phyloP scores from a whole-genome alignment of 2,888 invertebrate genomes.

The Mesodorylaimus sp. region DNA sequence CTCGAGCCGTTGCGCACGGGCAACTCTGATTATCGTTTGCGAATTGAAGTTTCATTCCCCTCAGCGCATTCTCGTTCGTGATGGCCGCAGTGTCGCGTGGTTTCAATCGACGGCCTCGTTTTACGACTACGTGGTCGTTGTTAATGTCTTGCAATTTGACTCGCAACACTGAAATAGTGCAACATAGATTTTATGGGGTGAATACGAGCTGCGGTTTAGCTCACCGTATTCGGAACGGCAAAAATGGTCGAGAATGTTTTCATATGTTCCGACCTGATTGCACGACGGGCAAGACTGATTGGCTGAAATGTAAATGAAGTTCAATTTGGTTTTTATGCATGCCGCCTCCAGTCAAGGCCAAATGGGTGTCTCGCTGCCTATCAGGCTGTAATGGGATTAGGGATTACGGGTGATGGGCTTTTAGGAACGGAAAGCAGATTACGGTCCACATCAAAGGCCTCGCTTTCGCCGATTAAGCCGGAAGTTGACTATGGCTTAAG shows the following conservation, averaged over 20 bases:
- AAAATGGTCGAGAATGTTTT: slow-evolving; percentile 44
- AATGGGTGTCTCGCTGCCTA: too few species aligned
- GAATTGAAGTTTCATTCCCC: neutral
- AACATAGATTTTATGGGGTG: neutral
- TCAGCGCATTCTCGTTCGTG: slow-evolving; percentile 2
- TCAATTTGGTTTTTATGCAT: too few species aligned
- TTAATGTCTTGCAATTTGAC: slow-evolving; percentile 17
- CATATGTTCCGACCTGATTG: slow-evolving; percentile 42
- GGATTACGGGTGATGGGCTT: too few species aligned
- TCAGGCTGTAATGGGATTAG: too few species aligned
- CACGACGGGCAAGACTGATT: slow-evolving; percentile 37
- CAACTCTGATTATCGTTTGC: neutral
- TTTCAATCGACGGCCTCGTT: slow-evolving; percentile 20
- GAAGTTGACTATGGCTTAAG: too few species aligned
- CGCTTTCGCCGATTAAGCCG: too few species aligned
- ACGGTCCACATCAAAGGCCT: too few species aligned
- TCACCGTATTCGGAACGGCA: slow-evolving; percentile 41
- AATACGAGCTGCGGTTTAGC: slow-evolving; percentile 17
- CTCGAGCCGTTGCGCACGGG: slow-evolving; percentile 3
- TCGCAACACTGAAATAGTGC: slow-evolving; percentile 19
- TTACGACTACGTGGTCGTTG: slow-evolving; percentile 17
- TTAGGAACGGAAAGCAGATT: too few species aligned
- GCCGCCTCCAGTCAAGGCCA: too few species aligned
- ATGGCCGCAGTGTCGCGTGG: slow-evolving; percentile 12
- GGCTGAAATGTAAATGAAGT: slow-evolving; percentile 8